Evolutionary conservation across 92 coral and sea anemone genomes (phyloP).

Genomic region (Porites cylindrica): DNA sequence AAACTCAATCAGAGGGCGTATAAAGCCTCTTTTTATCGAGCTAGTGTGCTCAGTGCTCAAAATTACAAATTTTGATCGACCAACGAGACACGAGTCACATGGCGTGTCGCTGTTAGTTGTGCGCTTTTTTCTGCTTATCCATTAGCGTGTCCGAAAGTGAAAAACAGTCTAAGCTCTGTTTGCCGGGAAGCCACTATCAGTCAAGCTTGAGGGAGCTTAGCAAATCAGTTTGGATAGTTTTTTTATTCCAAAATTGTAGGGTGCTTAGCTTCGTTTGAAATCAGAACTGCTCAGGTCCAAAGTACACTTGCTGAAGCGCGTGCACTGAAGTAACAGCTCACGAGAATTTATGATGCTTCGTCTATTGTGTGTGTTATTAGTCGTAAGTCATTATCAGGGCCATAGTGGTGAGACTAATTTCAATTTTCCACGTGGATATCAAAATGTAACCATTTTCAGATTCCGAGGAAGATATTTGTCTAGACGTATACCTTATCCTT

Average conservation of each 20-base stretch:
- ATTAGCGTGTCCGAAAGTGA: neutral
- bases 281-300: slow-evolving; percentile 31
- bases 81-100: slow-evolving; percentile 21
- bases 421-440: no score
- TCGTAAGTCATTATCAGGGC: no score
- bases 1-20: slow-evolving; percentile 24
- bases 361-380: no score
- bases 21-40: slow-evolving; percentile 14
- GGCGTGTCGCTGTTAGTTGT: slow-evolving; percentile 32
- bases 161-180: slow-evolving; percentile 10
- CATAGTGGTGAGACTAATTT: no score
- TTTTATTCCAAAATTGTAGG: neutral
- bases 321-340: slow-evolving; percentile 26
- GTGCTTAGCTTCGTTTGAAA: neutral
- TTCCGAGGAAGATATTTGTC: no score
- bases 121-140: no score
- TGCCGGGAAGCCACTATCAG: neutral
- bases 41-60: slow-evolving; percentile 5
- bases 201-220: slow-evolving; percentile 30
- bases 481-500: no score
- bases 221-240: slow-evolving; percentile 39
- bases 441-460: no score
- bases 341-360: neutral
- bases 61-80: slow-evolving; percentile 7
- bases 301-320: slow-evolving; percentile 18